A percentile compares a stretch with the other conserved stretches of the same genome.
Conservation (phyloP, 35 echinoderm and acorn worm genomes). For the Nesometra sesokonis region DNA sequence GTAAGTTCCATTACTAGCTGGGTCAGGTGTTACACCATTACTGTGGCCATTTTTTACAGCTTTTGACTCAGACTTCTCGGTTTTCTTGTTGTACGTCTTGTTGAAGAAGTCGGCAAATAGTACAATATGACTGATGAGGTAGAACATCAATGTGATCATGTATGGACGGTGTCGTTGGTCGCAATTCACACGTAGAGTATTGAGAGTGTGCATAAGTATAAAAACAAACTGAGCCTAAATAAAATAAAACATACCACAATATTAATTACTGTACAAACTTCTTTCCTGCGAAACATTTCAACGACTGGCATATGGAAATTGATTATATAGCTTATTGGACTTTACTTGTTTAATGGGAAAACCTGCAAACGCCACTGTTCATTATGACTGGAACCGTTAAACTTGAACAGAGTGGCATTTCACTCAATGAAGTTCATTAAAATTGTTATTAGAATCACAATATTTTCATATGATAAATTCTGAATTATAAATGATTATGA, state of each 20-base stretch:
- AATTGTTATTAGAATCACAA: too few species aligned
- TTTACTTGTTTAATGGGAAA: too few species aligned
- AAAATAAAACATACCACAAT: background rate
- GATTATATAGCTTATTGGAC: too few species aligned
- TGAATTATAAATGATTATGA: too few species aligned
- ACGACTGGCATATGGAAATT: too few species aligned
- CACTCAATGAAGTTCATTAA: too few species aligned
- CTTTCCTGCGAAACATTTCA: background rate
- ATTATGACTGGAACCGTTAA: too few species aligned
- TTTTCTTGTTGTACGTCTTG: conserved; percentile 10
- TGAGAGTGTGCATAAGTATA: background rate
- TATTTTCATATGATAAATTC: too few species aligned
- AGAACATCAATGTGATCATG: conserved; percentile 51
- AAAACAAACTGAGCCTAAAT: conserved; percentile 3
- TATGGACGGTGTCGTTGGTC: conserved; percentile 3
- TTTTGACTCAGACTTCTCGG: background rate
- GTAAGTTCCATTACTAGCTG: background rate
- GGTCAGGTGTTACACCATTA: background rate
- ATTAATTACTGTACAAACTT: background rate
- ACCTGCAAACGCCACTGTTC: too few species aligned
- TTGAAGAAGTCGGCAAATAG: conserved; percentile 94
- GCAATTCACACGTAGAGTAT: background rate
- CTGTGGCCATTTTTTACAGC: background rate
- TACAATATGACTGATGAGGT: conserved; percentile 79
- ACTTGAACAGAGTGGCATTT: too few species aligned